phyloP scores from a whole-genome alignment of 2,888 invertebrate species.

The Mythimna pallens region DNA sequence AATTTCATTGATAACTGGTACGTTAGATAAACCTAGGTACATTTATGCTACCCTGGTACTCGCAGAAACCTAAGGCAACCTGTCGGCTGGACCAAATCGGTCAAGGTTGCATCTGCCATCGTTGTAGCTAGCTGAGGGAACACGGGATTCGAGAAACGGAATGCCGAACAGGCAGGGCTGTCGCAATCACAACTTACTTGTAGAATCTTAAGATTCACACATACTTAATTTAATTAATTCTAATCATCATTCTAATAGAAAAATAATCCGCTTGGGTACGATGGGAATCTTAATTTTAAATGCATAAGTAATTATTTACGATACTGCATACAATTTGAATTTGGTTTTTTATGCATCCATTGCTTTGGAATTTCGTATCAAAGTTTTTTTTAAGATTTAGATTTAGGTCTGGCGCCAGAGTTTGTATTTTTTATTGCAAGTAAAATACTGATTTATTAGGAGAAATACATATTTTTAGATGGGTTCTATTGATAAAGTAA shows the following conservation, averaged over 20 bases:
- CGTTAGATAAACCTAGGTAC: background rate
- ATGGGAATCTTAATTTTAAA: constrained; percentile 13
- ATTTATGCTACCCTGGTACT: constrained; percentile 41
- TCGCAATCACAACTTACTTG: constrained; percentile 26
- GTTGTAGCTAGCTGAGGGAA: constrained; percentile 55
- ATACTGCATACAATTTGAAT: constrained; percentile 20
- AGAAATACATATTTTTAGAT: too few relatives aligned
- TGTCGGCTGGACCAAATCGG: constrained; percentile 57
- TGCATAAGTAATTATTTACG: constrained; percentile 33
- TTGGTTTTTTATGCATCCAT: constrained; percentile 2
- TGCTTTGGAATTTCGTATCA: constrained; percentile 9
- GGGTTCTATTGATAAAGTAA: too few relatives aligned
- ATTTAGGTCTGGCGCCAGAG: background rate
- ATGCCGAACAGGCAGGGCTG: constrained; percentile 60
- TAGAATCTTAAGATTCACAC: constrained; percentile 15
- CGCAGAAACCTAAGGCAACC: constrained; percentile 44
- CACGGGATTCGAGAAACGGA: constrained; percentile 57
- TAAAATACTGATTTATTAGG: background rate
- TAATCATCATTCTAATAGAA: constrained; percentile 5
- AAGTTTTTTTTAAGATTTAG: background rate
- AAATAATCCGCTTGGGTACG: constrained; percentile 55
- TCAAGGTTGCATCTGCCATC: constrained; percentile 59
- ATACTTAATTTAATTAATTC: constrained; percentile 51
- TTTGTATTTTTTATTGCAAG: background rate
- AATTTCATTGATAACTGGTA: constrained; percentile 2